phyloP scores from a whole-genome alignment of 2,797 vertebrate genomes.

The Peromyscus melanophrys region DNA sequence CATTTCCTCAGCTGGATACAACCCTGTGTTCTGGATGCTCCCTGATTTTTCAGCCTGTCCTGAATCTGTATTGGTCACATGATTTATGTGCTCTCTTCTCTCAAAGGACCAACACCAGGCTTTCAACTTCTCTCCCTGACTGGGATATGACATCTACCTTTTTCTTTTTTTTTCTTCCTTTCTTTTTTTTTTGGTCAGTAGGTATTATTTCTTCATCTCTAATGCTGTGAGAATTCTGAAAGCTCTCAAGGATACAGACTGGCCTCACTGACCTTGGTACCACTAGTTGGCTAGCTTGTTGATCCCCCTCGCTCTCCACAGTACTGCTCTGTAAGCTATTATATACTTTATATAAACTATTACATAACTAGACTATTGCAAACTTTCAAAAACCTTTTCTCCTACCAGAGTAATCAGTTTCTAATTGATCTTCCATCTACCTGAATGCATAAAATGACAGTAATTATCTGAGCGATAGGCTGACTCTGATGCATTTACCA shows the following conservation, averaged over 20 bases:
- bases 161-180: not conserved
- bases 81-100: not conserved
- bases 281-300: not conserved
- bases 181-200: not conserved
- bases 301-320: not conserved
- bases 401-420: not conserved
- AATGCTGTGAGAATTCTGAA: not conserved
- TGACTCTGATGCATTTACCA: not conserved
- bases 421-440: not conserved
- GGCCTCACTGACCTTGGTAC: not conserved
- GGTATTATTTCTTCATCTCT: not conserved
- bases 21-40: not conserved
- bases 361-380: not conserved
- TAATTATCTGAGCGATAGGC: not conserved
- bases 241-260: not conserved
- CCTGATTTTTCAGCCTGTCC: not conserved
- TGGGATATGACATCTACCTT: not conserved
- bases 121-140: not conserved
- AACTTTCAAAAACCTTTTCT: not conserved
- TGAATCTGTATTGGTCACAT: not conserved
- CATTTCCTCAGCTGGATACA: not conserved
- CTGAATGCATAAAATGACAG: slow-evolving; percentile 22
- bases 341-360: too few relatives aligned
- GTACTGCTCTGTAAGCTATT: not conserved
- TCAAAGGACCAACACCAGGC: not conserved